Evolutionary conservation across 2,888 invertebrate species (phyloP).

Genomic region (Bhutanitis thaidina): DNA sequence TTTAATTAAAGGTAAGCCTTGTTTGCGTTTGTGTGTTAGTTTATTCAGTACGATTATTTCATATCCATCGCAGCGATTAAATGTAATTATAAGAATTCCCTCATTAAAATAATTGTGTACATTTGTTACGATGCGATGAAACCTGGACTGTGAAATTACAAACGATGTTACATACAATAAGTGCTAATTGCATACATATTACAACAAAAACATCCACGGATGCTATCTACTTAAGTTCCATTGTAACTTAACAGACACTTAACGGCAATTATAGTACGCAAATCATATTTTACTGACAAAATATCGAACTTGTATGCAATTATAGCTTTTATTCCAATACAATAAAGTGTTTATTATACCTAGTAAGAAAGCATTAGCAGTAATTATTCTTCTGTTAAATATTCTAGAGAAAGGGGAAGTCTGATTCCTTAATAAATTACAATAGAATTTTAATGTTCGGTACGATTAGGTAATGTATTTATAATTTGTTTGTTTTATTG

Average conservation of each 20-base stretch:
- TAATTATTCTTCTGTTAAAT: conserved; percentile 24
- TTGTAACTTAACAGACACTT: conserved; percentile 74
- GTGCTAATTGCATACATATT: conserved; percentile 62
- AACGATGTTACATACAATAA: conserved; percentile 45
- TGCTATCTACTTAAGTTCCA: conserved; percentile 68
- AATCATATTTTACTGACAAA: conserved; percentile 24
- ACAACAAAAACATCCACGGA: conserved; percentile 54
- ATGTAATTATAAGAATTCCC: conserved; percentile 46
- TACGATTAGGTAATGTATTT: conserved; percentile 64
- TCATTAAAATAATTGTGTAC: conserved; percentile 51
- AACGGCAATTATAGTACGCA: conserved; percentile 62
- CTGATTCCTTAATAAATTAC: conserved; percentile 63
- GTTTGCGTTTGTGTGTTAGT: neutral
- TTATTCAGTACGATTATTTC: conserved; percentile 22
- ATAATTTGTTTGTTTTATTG: conserved; percentile 76
- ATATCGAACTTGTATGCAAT: conserved; percentile 16
- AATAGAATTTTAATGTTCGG: conserved; percentile 66
- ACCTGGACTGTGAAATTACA: conserved; percentile 52
- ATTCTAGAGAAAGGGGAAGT: conserved; percentile 56
- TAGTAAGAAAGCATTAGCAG: neutral
- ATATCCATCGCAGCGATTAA: conserved; percentile 18
- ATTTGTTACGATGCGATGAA: conserved; percentile 39
- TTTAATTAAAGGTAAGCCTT: no score
- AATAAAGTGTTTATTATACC: conserved; percentile 24
- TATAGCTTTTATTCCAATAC: conserved; percentile 27